These are phyloP conservation scores for Coecobrya sp. DNA, from an alignment of 2,888 invertebrate genomes.

Conservation along the genomic window DNA sequence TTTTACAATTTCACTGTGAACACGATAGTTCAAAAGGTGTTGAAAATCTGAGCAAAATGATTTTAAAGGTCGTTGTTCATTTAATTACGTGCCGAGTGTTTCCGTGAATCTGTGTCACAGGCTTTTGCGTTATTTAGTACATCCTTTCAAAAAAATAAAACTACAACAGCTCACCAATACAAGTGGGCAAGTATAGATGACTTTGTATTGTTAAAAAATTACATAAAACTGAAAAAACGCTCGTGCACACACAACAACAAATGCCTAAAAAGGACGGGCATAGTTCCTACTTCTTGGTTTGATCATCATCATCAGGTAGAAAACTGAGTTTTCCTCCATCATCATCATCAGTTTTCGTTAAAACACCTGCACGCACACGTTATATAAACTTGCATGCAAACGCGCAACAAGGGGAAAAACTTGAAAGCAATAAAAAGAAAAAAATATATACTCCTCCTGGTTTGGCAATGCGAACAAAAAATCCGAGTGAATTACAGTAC, in stretches of 20 bases:
- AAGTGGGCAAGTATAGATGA: not conserved
- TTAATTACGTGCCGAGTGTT: slow-evolving; percentile 60
- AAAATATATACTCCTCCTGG: slow-evolving; percentile 45
- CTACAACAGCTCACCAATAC: not conserved
- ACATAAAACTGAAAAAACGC: slow-evolving; percentile 24
- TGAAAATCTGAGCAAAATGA: slow-evolving; percentile 45
- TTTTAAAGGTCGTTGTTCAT: slow-evolving; percentile 71
- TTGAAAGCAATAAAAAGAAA: slow-evolving; percentile 60
- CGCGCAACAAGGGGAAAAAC: slow-evolving; percentile 38
- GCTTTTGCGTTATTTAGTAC: slow-evolving; percentile 27
- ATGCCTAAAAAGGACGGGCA: slow-evolving; percentile 66
- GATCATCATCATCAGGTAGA: slow-evolving; percentile 47
- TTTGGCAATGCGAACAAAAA: slow-evolving; percentile 72
- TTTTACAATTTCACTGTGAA: slow-evolving; percentile 3
- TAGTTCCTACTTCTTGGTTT: slow-evolving; percentile 64
- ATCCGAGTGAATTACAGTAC: not conserved
- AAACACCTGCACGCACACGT: slow-evolving; percentile 66
- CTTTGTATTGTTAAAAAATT: slow-evolving; percentile 13
- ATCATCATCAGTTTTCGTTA: slow-evolving; percentile 18
- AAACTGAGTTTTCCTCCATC: slow-evolving; percentile 40
- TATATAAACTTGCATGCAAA: slow-evolving; percentile 38
- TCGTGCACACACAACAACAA: slow-evolving; percentile 10
- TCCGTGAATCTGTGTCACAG: slow-evolving; percentile 61
- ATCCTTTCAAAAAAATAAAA: slow-evolving; percentile 46
- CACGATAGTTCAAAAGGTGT: not conserved